A percentile compares a stretch with the other conserved stretches of the same genome.
Evolutionary conservation across 1,140 invertebrate species (phyloP).

Genomic region (Zaprionus tsacasi): DNA sequence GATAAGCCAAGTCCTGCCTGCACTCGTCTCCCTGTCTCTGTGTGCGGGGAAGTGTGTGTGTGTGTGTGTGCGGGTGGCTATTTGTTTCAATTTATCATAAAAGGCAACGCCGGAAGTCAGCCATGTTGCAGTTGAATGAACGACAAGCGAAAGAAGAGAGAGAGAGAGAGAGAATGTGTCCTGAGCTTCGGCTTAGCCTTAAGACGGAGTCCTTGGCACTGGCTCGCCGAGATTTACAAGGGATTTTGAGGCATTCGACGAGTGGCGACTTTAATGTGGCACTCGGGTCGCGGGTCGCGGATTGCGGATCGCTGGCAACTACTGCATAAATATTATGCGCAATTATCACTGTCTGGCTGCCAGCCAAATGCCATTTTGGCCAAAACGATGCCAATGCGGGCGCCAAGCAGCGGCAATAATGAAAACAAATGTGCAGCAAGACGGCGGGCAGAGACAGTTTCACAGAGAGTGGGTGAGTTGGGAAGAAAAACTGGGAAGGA

Average conservation of each 20-base stretch:
- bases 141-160: constrained; percentile 43
- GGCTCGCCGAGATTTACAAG: constrained; percentile 56
- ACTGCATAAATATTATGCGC: constrained; percentile 67
- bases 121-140: constrained; percentile 79
- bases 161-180: constrained; percentile 21
- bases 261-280: constrained; percentile 21
- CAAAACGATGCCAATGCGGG: constrained; percentile 37
- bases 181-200: constrained; percentile 65
- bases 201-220: constrained; percentile 69
- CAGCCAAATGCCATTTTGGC: constrained; percentile 38
- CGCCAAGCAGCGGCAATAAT: constrained; percentile 51
- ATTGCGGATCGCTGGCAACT: not conserved
- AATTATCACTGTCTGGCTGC: constrained; percentile 59
- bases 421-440: constrained; percentile 50
- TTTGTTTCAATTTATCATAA: constrained; percentile 83
- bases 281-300: constrained; percentile 4
- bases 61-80: constrained; percentile 58
- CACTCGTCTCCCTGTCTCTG: constrained; percentile 13
- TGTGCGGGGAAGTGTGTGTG: constrained; percentile 11
- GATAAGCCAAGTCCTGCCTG: constrained; percentile 69
- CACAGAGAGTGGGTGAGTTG: constrained; percentile 24
- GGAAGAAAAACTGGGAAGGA: not conserved
- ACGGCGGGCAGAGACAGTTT: constrained; percentile 34
- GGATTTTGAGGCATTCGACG: constrained; percentile 52
- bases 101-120: constrained; percentile 80